Evolutionary conservation across 1,140 invertebrate species (phyloP).

Genomic region (Papilio polytes): DNA sequence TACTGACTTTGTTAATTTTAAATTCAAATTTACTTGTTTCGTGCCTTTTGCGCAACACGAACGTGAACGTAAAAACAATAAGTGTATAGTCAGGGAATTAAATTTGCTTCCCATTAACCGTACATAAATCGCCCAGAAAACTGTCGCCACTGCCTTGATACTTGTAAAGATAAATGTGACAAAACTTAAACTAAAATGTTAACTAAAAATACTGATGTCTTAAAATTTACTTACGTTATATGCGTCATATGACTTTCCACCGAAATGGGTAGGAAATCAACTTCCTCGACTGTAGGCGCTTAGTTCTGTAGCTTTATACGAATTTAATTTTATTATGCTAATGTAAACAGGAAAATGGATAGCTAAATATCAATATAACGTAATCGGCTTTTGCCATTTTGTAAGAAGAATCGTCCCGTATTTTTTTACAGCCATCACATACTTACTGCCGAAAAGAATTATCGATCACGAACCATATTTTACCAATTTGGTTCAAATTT

Average conservation of each 20-base stretch:
- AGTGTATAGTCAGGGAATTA: background rate
- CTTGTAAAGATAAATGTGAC: background rate
- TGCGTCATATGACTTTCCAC: no score
- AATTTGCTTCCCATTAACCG: background rate
- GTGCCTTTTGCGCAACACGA: constrained; percentile 15
- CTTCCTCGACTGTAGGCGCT: background rate
- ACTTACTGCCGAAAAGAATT: no score
- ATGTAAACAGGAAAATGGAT: background rate
- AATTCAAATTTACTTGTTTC: constrained; percentile 17
- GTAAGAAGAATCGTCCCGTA: background rate
- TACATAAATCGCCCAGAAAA: background rate
- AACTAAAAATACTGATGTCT: no score
- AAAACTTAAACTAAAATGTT: no score
- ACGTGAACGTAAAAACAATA: constrained; percentile 3
- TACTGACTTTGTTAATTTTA: constrained; percentile 3
- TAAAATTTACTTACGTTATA: no score
- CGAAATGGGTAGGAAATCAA: no score
- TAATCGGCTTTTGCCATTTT: background rate
- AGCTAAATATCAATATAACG: background rate
- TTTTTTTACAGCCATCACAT: no score
- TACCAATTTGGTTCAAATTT: no score
- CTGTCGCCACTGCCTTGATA: background rate
- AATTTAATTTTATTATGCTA: background rate
- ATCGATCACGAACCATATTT: no score
- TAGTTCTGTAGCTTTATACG: background rate